Conservation (phyloP, 2,113 vertebrate genomes). For the Brevimyrus niger region DNA sequence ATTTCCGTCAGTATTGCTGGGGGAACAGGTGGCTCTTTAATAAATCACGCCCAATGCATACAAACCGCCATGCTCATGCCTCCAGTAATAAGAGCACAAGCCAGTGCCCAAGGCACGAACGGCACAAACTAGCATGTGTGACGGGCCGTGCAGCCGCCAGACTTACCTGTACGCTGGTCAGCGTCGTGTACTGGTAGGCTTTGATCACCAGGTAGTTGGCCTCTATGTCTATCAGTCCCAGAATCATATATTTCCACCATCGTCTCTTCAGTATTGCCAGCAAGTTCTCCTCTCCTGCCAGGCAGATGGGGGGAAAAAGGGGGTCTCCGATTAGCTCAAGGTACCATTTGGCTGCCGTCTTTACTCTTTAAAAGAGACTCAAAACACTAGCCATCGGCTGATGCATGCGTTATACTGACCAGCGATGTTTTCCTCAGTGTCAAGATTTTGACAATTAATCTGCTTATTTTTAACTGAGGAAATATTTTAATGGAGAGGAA, state of each 20-base stretch:
- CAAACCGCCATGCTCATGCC: background rate
- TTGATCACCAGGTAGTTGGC: constrained; percentile 92
- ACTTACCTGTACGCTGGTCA: constrained; percentile 88
- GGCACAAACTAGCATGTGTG: background rate
- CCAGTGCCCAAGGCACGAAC: background rate
- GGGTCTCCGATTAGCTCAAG: background rate
- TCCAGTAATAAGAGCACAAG: background rate
- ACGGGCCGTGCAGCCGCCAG: background rate
- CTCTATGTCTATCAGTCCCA: constrained; percentile 89
- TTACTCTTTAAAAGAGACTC: background rate
- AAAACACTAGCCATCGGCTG: background rate
- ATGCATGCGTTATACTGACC: background rate
- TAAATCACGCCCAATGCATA: background rate
- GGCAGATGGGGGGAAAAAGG: constrained; percentile 12
- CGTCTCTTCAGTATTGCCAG: constrained; percentile 87
- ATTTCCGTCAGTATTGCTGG: background rate
- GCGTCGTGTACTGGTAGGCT: constrained; percentile 91
- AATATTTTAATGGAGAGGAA: background rate
- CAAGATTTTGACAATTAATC: background rate
- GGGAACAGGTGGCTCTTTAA: background rate
- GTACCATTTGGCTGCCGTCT: background rate
- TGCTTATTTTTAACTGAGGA: background rate
- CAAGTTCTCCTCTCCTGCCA: constrained; percentile 84
- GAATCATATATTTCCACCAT: constrained; percentile 98
- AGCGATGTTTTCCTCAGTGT: background rate